These are phyloP conservation scores for Drosophila infuscata DNA, from an alignment of 2,888 invertebrate genomes.

Conservation along the genomic window DNA sequence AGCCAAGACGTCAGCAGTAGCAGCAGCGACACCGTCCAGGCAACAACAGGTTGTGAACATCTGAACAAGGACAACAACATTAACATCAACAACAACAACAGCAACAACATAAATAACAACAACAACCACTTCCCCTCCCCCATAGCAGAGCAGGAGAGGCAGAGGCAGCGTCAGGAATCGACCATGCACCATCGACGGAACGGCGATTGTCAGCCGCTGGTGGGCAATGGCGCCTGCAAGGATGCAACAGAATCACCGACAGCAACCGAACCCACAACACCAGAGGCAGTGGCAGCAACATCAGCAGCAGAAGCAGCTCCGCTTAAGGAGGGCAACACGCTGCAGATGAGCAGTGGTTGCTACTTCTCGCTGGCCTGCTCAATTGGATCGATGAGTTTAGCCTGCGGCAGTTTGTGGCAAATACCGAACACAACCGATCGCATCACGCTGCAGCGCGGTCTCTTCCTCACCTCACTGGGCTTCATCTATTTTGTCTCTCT, in stretches of 20 bases:
- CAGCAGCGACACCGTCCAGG: constrained; percentile 35
- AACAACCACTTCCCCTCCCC: neutral
- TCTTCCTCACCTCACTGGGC: constrained; percentile 88
- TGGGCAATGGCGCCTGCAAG: constrained; percentile 33
- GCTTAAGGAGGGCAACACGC: too few species aligned
- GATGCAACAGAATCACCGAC: constrained; percentile 16
- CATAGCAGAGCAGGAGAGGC: neutral
- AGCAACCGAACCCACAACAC: neutral
- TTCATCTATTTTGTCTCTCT: constrained; percentile 89
- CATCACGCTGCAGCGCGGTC: constrained; percentile 87
- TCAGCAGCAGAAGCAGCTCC: constrained; percentile 6
- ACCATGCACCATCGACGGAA: constrained; percentile 41
- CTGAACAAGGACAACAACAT: neutral
- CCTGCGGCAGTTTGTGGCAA: constrained; percentile 84
- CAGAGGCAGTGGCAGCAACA: neutral
- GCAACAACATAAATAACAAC: neutral
- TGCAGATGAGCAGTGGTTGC: constrained; percentile 69
- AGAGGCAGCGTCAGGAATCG: constrained; percentile 4
- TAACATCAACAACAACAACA: neutral
- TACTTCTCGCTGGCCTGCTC: constrained; percentile 84
- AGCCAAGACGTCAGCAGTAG: neutral
- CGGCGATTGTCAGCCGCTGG: constrained; percentile 41
- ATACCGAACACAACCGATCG: constrained; percentile 86
- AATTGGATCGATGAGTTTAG: constrained; percentile 84
- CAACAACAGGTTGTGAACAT: constrained; percentile 56